These are phyloP conservation scores for Charina bottae DNA, from an alignment of 2,113 vertebrate species.

Conservation along the genomic window DNA sequence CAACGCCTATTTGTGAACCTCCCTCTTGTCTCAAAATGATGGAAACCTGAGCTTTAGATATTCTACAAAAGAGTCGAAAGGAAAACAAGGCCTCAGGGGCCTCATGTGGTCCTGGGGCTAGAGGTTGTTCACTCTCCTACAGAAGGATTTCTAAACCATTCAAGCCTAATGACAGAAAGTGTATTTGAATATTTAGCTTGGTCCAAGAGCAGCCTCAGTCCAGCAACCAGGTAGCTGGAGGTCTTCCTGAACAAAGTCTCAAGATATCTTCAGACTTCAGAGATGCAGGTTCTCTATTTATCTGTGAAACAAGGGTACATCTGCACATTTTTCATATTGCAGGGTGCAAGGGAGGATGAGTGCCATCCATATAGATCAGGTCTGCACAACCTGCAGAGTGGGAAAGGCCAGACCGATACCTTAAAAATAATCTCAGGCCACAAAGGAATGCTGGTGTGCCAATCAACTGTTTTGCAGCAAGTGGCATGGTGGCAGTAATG, in stretches of 20 bases:
- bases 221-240: too few relatives aligned
- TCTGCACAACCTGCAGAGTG: not conserved
- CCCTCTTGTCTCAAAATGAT: not conserved
- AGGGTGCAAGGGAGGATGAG: not conserved
- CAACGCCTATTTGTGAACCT: not conserved
- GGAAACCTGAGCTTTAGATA: not conserved
- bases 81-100: not conserved
- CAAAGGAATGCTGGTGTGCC: not conserved
- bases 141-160: not conserved
- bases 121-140: not conserved
- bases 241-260: not conserved
- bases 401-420: not conserved
- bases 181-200: not conserved
- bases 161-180: not conserved
- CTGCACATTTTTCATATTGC: not conserved
- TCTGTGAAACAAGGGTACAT: not conserved
- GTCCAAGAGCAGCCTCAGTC: not conserved
- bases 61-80: not conserved
- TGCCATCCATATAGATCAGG: not conserved
- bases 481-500: not conserved
- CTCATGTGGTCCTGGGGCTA: not conserved
- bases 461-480: not conserved
- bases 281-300: not conserved
- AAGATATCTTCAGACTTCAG: not conserved
- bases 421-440: not conserved